Evolutionary conservation across 2,113 vertebrate genomes (phyloP).

Genomic region (Fulmarus glacialis): DNA sequence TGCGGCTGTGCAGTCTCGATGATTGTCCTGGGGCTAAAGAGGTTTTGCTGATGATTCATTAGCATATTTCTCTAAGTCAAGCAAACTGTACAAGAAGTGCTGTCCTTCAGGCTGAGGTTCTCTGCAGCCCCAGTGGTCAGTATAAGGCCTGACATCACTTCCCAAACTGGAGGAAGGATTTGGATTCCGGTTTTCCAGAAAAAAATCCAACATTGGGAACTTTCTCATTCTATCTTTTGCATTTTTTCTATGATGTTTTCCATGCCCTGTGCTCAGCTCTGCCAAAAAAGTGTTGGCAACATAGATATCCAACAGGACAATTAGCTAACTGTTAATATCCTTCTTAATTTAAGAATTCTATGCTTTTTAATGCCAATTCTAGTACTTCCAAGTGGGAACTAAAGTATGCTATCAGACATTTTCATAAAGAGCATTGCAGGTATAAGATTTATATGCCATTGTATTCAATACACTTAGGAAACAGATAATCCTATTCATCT

Average conservation of each 20-base stretch:
- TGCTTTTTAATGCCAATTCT: background rate
- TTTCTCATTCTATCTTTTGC: background rate
- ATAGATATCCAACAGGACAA: background rate
- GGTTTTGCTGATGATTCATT: background rate
- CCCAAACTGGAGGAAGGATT: background rate
- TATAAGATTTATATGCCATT: background rate
- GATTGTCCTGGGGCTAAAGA: background rate
- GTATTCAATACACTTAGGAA: background rate
- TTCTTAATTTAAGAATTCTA: background rate
- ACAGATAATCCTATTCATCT: constrained; percentile 30
- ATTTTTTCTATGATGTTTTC: background rate
- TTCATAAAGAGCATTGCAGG: background rate
- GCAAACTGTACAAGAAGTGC: background rate
- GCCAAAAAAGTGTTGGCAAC: background rate
- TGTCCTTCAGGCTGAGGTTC: background rate
- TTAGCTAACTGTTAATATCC: background rate
- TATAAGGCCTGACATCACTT: background rate
- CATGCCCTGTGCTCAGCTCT: background rate
- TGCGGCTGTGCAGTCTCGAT: background rate
- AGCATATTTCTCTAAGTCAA: background rate
- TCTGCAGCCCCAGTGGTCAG: background rate
- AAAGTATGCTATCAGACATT: background rate
- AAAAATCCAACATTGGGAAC: fast-evolving
- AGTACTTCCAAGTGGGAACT: background rate
- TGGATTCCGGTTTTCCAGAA: background rate